phyloP scores from a whole-genome alignment of 2,113 vertebrate species.

The Hucho hucho region DNA sequence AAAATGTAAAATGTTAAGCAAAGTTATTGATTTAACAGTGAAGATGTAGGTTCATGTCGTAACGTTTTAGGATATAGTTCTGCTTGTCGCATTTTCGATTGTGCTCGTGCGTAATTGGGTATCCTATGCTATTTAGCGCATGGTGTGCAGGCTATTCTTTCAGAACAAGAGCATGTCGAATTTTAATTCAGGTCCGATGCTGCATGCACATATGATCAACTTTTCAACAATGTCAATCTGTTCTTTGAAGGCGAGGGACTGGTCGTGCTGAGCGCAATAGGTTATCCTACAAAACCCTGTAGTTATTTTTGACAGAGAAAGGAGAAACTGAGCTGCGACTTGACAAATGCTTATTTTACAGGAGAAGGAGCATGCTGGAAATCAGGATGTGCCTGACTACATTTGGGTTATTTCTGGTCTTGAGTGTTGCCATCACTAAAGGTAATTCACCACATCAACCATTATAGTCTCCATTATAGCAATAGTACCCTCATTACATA shows the following conservation, averaged over 20 bases:
- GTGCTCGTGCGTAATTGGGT: slow-evolving; percentile 42
- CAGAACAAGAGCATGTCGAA: slow-evolving; percentile 14
- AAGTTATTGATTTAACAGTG: neutral
- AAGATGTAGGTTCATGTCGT: neutral
- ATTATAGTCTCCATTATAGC: neutral
- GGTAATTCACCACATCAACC: slow-evolving; percentile 66
- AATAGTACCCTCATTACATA: neutral
- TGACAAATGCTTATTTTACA: slow-evolving; percentile 42
- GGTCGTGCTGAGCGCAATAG: neutral
- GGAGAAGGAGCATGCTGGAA: slow-evolving; percentile 41
- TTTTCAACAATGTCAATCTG: slow-evolving; percentile 30
- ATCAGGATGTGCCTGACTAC: slow-evolving; percentile 62
- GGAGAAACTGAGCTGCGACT: neutral
- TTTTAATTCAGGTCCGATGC: slow-evolving; percentile 46
- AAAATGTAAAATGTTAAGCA: neutral
- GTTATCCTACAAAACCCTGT: neutral
- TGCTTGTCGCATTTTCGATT: neutral
- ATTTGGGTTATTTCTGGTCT: slow-evolving; percentile 66
- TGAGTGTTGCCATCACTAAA: slow-evolving; percentile 58
- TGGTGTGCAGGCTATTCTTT: neutral
- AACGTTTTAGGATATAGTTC: neutral
- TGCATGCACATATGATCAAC: slow-evolving; percentile 23
- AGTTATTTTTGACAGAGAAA: neutral
- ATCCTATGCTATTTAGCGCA: neutral
- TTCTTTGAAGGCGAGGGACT: neutral